Evolutionary conservation across 2,888 invertebrate genomes (phyloP).

Genomic region (Aproaerema taeniolella): DNA sequence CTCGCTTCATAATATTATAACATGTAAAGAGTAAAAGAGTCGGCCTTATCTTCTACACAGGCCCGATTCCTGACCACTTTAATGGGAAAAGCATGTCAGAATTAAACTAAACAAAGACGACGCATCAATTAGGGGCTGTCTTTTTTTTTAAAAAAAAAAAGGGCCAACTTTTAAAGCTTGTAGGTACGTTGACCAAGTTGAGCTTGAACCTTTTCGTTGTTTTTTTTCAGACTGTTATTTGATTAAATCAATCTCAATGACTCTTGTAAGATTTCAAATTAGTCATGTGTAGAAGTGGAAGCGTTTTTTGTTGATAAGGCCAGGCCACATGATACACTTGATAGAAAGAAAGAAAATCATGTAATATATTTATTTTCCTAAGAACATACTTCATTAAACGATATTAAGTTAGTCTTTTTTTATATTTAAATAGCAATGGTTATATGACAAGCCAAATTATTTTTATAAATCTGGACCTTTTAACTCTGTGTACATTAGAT

Average conservation of each 20-base stretch:
- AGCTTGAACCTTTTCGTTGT: slow-evolving; percentile 56
- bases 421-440: too few relatives aligned
- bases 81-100: slow-evolving; percentile 79
- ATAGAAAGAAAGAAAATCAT: too few relatives aligned
- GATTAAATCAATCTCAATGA: slow-evolving; percentile 73
- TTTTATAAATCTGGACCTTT: too few relatives aligned
- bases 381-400: too few relatives aligned
- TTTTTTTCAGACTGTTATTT: slow-evolving; percentile 68
- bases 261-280: slow-evolving; percentile 70
- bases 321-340: too few relatives aligned
- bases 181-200: slow-evolving; percentile 62
- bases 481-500: too few relatives aligned
- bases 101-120: slow-evolving; percentile 79
- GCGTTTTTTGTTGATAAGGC: too few relatives aligned
- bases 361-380: too few relatives aligned
- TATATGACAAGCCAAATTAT: too few relatives aligned
- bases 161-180: slow-evolving; percentile 69
- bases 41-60: slow-evolving; percentile 68
- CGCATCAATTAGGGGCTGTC: slow-evolving; percentile 76
- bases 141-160: slow-evolving; percentile 59
- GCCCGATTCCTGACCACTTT: slow-evolving; percentile 74
- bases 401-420: too few relatives aligned
- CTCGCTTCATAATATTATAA: slow-evolving; percentile 70
- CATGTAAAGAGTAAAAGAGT: slow-evolving; percentile 74
- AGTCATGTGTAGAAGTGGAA: too few relatives aligned